Percentiles rank a stretch among this genome's conserved stretches.
phyloP scores from a whole-genome alignment of 2,113 vertebrate species.

The Cettia cetti region DNA sequence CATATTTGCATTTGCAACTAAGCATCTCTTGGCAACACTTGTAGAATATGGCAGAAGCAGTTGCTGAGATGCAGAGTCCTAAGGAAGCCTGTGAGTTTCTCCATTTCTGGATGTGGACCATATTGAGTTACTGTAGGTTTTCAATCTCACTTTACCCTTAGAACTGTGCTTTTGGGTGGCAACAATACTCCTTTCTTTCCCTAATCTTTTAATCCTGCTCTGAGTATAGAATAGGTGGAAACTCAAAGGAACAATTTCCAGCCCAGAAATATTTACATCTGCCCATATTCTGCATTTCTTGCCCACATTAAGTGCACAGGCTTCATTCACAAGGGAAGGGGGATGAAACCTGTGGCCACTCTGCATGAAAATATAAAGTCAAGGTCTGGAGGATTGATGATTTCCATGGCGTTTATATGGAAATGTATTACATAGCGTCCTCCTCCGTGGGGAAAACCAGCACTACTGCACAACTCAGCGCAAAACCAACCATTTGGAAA shows the following conservation, averaged over 20 bases:
- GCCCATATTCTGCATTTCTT: not conserved
- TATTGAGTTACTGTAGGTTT: not conserved
- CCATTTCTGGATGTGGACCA: not conserved
- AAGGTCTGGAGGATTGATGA: not conserved
- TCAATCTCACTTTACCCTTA: not conserved
- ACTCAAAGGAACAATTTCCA: not conserved
- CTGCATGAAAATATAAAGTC: not conserved
- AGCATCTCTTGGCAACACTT: constrained; percentile 62
- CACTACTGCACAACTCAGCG: not conserved
- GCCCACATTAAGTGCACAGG: not conserved
- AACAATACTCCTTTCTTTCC: not conserved
- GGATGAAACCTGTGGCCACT: not conserved
- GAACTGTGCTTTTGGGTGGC: not conserved
- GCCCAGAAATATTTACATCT: not conserved
- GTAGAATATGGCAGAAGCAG: not conserved
- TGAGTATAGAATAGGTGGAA: not conserved
- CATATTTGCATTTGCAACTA: constrained; percentile 57
- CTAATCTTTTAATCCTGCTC: not conserved
- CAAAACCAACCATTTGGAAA: not conserved
- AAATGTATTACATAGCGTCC: not conserved
- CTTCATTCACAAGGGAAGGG: not conserved
- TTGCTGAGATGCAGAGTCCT: not conserved
- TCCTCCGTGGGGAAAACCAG: not conserved
- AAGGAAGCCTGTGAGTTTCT: not conserved
- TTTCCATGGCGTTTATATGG: not conserved